A percentile compares a stretch with the other conserved stretches of the same genome.
Conservation (phyloP, 1,140 invertebrate species). For the Amphibalanus amphitrite region DNA sequence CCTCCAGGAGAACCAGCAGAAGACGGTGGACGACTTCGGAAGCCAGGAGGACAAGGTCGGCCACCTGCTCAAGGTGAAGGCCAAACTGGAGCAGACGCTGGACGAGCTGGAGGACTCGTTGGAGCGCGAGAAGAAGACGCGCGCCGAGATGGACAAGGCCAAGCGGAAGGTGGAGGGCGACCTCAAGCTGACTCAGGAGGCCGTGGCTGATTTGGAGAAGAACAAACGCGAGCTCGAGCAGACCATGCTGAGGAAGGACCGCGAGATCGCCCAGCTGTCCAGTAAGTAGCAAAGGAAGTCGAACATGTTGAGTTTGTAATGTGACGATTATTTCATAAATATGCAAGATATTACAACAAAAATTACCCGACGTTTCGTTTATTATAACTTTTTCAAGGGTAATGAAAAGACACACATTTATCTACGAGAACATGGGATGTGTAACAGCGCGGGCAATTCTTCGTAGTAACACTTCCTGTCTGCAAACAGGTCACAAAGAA, state of each 20-base stretch:
- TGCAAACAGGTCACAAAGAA: too few relatives aligned
- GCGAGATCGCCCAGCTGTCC: conserved; percentile 82
- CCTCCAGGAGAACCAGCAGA: conserved; percentile 24
- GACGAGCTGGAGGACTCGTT: conserved; percentile 36
- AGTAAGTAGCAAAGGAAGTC: conserved; percentile 61
- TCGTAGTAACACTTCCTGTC: too few relatives aligned
- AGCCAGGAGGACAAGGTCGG: conserved; percentile 41
- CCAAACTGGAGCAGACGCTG: conserved; percentile 36
- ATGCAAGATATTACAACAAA: too few relatives aligned
- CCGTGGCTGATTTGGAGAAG: conserved; percentile 54
- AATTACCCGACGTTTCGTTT: too few relatives aligned
- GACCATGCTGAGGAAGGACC: conserved; percentile 89
- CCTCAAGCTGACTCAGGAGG: conserved; percentile 36
- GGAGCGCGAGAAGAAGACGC: conserved; percentile 36
- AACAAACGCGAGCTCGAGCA: conserved; percentile 97
- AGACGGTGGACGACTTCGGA: conserved; percentile 34
- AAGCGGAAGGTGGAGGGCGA: conserved; percentile 22
- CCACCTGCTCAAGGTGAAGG: conserved; percentile 38
- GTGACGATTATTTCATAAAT: too few relatives aligned
- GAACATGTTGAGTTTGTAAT: too few relatives aligned
- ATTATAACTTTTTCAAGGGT: too few relatives aligned
- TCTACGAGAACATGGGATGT: too few relatives aligned
- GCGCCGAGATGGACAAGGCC: conserved; percentile 35
- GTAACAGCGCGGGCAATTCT: too few relatives aligned
- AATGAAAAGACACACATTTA: too few relatives aligned